Evolutionary conservation across 92 coral and sea anemone species (phyloP).

Genomic region (Diadumene lineata): DNA sequence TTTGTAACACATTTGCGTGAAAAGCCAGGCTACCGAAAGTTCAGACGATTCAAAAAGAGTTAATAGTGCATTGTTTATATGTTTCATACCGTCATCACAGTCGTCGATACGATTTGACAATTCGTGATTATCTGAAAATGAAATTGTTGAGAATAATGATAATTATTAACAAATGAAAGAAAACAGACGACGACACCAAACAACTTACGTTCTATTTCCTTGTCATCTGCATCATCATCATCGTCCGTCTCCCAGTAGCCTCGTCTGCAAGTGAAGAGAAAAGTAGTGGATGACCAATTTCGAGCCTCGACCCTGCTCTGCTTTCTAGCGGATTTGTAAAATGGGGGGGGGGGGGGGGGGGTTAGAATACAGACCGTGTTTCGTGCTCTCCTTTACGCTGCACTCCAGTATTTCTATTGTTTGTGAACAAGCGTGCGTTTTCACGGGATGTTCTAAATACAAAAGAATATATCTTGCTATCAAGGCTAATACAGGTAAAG

Average conservation of each 20-base stretch:
- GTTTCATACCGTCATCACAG: constrained; percentile 3
- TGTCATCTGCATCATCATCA: constrained; percentile 17
- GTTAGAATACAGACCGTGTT: too few species aligned
- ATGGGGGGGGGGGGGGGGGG: too few species aligned
- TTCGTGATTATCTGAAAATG: background rate
- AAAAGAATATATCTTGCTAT: too few species aligned
- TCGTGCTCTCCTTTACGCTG: too few species aligned
- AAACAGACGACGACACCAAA: background rate
- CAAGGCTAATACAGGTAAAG: too few species aligned
- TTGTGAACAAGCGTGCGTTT: too few species aligned
- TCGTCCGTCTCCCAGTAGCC: constrained; percentile 41
- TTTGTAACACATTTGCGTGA: background rate
- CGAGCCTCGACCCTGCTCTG: too few species aligned
- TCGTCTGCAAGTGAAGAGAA: constrained; percentile 8
- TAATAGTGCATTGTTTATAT: background rate
- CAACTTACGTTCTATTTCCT: background rate
- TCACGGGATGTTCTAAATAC: too few species aligned
- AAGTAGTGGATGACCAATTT: background rate
- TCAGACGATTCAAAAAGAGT: background rate
- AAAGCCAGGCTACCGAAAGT: too few species aligned
- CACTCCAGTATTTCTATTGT: too few species aligned
- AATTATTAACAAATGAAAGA: background rate
- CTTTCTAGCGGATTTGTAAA: too few species aligned
- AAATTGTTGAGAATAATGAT: background rate
- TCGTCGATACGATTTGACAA: background rate